Conservation (phyloP, 92 coral and sea anemone genomes). For the Diadumene lineata region DNA sequence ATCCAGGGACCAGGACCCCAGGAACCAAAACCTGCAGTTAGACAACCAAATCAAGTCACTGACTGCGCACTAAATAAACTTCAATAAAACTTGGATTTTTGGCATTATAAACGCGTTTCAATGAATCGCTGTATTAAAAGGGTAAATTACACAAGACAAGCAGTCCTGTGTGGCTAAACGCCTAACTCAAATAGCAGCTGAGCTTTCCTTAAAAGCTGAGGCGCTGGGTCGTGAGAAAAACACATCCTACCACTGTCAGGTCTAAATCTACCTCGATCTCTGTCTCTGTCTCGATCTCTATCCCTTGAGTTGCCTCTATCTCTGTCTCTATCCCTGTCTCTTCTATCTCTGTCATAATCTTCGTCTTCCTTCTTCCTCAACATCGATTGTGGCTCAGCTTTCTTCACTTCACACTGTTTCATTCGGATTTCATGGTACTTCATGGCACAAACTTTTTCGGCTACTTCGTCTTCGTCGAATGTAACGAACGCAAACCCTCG, state of each 20-base stretch:
- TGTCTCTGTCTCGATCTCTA: constrained; percentile 14
- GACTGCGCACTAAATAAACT: constrained; percentile 5
- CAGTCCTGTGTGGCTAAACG: too few species aligned
- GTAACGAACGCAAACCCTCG: constrained; percentile 96
- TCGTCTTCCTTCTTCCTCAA: constrained; percentile 80
- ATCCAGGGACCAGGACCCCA: constrained; percentile 51
- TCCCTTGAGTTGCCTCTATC: constrained; percentile 29
- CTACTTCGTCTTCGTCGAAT: constrained; percentile 87
- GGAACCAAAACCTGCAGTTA: constrained; percentile 31
- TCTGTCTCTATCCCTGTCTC: constrained; percentile 24
- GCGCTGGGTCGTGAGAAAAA: background rate
- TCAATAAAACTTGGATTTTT: too few species aligned
- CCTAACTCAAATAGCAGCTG: too few species aligned
- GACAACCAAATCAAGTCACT: constrained; percentile 17
- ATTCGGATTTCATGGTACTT: constrained; percentile 87
- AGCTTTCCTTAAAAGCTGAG: background rate
- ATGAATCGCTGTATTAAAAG: too few species aligned
- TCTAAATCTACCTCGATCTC: constrained; percentile 25
- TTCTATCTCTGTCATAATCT: constrained; percentile 50
- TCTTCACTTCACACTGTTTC: constrained; percentile 93
- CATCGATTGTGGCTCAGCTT: constrained; percentile 89
- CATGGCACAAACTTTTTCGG: constrained; percentile 83
- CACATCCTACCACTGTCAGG: background rate
- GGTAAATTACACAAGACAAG: too few species aligned
- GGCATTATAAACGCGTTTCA: too few species aligned